Evolutionary conservation across 1,140 invertebrate species (phyloP), one percentile per base, ranked within the genome.

Genomic region (Drosophila malerkotliana): DNA sequence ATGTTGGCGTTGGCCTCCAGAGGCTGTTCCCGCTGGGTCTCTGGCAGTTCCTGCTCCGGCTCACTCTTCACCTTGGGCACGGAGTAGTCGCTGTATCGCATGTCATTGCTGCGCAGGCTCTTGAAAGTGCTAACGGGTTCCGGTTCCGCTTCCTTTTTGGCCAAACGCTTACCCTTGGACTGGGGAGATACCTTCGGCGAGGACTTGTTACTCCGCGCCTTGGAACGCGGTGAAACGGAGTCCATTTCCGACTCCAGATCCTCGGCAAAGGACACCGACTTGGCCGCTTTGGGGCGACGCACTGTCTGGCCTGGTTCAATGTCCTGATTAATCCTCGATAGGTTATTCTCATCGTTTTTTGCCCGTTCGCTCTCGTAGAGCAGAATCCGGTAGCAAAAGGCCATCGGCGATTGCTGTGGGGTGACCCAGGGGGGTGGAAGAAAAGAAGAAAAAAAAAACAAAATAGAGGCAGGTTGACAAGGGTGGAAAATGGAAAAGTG

Each of bases 61-160:
- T 90, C 73, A 15, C 82, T 60, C 30, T 85, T 85, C 3, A 85
- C 82, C 7, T 62, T 62, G 34, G 75, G 48, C 8, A 78, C 68
- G 6, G 53, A 41, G 41, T 79, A 90, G 21, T 91, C 78, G 26
- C 88, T 90, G 48, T 74, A 92, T 6, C 89, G 77, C 73, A 91
- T 85, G 21, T 92, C 91, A 28, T 92, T 91, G 66, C 91, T 92
- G 1, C 91, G 75, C 24, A 92, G 55, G 21, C 91, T 91, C 71
- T 92, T 92, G 53, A 92, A 92, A 47, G 74, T 91, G 69, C 76
- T 89, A 1, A 78, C 54, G 1, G 72, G 72, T 12, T 28, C 71
- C 3, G 10, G 63, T 30, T 61, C 37, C 12, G 37, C 21, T 18
- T 89, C 72, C 12, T 59, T 44, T 21, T 67, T 71, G 37, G 66